These are phyloP conservation scores for Dicrostonyx torquatus DNA, from an alignment of 2,797 vertebrate genomes.

Conservation along the genomic window DNA sequence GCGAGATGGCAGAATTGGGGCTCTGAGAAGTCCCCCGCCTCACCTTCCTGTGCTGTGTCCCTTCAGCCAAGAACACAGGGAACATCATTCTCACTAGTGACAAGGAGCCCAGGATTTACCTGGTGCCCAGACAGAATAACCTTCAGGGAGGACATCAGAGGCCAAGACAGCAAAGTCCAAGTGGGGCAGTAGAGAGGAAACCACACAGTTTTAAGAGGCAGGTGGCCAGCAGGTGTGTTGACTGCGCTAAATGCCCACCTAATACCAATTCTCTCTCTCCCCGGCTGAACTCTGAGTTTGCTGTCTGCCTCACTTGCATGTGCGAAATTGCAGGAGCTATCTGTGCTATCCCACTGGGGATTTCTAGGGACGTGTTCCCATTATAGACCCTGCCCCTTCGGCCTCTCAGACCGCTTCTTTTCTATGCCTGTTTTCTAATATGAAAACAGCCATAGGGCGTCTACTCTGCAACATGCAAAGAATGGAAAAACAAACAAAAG, in stretches of 20 bases:
- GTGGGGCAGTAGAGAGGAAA: neutral
- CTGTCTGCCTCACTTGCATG: neutral
- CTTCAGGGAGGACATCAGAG: neutral
- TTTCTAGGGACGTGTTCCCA: neutral
- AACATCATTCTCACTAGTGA: neutral
- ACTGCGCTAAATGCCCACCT: neutral
- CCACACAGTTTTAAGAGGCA: fast-evolving
- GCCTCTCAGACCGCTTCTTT: neutral
- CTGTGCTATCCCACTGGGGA: neutral
- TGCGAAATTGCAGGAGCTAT: neutral
- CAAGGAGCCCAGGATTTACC: neutral
- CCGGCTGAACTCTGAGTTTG: neutral
- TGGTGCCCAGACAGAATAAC: neutral
- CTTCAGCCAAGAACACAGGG: neutral
- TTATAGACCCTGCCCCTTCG: neutral
- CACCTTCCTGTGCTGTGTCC: neutral
- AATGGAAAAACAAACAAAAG: neutral
- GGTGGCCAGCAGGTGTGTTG: neutral
- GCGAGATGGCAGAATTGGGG: neutral
- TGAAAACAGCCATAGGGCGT: neutral
- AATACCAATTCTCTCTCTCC: neutral
- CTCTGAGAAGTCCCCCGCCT: neutral
- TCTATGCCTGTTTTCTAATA: neutral
- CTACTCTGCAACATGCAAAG: neutral
- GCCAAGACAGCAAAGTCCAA: neutral